Evolutionary conservation across 2,888 invertebrate species (phyloP), one percentile per base, ranked within the genome.

Genomic region (Metellina segmentata): DNA sequence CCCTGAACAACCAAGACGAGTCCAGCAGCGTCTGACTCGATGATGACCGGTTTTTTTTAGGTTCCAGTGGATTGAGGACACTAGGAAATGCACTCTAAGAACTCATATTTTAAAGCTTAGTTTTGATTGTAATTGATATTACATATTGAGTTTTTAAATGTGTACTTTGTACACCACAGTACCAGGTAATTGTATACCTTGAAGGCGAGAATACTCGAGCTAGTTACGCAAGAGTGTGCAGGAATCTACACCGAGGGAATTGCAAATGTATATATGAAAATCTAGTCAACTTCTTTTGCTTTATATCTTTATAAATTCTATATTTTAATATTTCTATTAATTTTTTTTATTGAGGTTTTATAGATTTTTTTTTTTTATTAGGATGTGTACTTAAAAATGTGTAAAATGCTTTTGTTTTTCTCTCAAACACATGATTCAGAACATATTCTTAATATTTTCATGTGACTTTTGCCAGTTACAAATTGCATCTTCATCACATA

Each of bases 261-360:
- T 4, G 34, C 4, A 4, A 34, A 34, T 34, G 34, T 49, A 49
- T 81, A 75, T 75, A 9, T 51, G 51, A 20, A 72, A 81, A 82
- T 82, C 82, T 82, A 82, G 82, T 82, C 82, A 82, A 19, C 13
- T n/a, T n/a, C 52, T 49, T 77, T 77, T 34, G 75, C 13, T 49
- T 16, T 20, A 48, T 11, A 48, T 49, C n/a, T n/a, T n/a, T 13
- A 77, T 77, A 34, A 34, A 77, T n/a, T 51, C 7, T 69, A 6
- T 69, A 69, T 20, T 20, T 7, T 34, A 51, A 20, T 34, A 79
- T 16, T 49, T 19, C 49, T 51, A 8, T 49, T 49, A n/a, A 49
- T 51, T 77, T 69, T 77, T 69, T 16, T 69, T 69, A 13, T 69
- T 69, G 13, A 69, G 11, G 69, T 11, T 69, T 69, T 16, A 69